A percentile compares a stretch with the other conserved stretches of the same genome.
phyloP scores from a whole-genome alignment of 2,888 invertebrate genomes.

The Dilophus febrilis region DNA sequence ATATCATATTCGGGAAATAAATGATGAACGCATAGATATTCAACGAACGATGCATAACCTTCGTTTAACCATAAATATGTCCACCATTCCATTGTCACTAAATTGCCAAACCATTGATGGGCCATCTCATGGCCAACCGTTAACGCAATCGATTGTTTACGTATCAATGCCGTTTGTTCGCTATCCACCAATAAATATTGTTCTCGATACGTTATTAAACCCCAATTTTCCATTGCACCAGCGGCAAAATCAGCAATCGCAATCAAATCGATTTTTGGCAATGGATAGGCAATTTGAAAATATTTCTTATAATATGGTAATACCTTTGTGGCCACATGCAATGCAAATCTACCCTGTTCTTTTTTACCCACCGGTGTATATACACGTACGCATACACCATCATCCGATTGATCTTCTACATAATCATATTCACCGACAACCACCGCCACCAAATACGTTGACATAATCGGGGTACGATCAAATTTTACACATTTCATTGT shows the following conservation, averaged over 20 bases:
- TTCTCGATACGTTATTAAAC: conserved; percentile 82
- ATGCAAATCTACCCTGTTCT: conserved; percentile 79
- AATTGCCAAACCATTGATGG: conserved; percentile 97
- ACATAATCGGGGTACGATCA: conserved; percentile 81
- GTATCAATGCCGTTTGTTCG: conserved; percentile 68
- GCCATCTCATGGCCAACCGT: conserved; percentile 87
- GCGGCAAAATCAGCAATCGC: conserved; percentile 91
- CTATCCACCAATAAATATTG: conserved; percentile 81
- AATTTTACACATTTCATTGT: conserved; percentile 45
- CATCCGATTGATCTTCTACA: conserved; percentile 66
- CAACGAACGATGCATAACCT: conserved; percentile 91
- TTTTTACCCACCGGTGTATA: conserved; percentile 81
- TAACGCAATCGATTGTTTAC: conserved; percentile 72
- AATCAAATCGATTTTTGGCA: conserved; percentile 92
- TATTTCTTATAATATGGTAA: conserved; percentile 89
- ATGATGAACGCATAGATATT: conserved; percentile 82
- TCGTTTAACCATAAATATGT: conserved; percentile 93
- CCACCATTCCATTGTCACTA: conserved; percentile 41
- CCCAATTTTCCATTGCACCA: conserved; percentile 99
- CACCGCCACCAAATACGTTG: conserved; percentile 85
- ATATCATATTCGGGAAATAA: conserved; percentile 91
- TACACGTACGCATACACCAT: conserved; percentile 67
- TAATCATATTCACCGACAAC: conserved; percentile 92
- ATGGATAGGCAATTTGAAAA: conserved; percentile 84
- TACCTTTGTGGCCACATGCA: conserved; percentile 82